These are phyloP conservation scores for Epicampocera succincta DNA, from an alignment of 2,888 invertebrate species.

Conservation along the genomic window DNA sequence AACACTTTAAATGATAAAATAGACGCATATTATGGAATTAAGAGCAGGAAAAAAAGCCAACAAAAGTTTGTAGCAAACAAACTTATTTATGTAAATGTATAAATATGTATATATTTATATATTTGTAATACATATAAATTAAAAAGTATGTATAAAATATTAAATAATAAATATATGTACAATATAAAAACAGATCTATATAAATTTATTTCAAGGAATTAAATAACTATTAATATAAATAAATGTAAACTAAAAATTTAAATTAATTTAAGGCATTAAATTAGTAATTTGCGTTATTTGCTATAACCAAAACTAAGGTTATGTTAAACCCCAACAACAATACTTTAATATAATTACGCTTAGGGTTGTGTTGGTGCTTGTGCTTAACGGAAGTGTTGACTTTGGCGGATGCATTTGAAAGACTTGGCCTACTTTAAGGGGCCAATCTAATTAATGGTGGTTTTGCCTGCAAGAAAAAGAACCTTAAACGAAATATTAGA, in stretches of 20 bases:
- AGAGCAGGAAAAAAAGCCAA: not conserved
- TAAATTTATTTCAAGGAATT: slow-evolving; percentile 34
- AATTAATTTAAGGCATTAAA: slow-evolving; percentile 1
- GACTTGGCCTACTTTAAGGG: slow-evolving; percentile 1
- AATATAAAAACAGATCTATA: not conserved
- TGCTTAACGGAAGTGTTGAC: not conserved
- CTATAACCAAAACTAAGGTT: not conserved
- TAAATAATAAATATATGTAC: slow-evolving; percentile 33
- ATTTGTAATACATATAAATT: slow-evolving; percentile 38
- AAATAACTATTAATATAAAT: slow-evolving; percentile 34
- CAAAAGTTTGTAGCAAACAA: slow-evolving; percentile 10
- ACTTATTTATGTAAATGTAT: not conserved
- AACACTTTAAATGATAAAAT: slow-evolving; percentile 43
- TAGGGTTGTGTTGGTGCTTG: no score
- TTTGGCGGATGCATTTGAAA: not conserved
- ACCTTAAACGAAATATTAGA: no score
- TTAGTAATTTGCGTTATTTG: not conserved
- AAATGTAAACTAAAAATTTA: not conserved
- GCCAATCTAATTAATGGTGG: not conserved
- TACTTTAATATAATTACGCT: no score
- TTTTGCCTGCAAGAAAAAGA: not conserved
- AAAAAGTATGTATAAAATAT: slow-evolving; percentile 29
- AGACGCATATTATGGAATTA: not conserved
- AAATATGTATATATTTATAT: not conserved
- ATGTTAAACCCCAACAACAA: no score